A percentile compares a stretch with the other conserved stretches of the same genome.
Conservation (phyloP, 30 jellyfish, hydroid and myxozoan species). For the Catostylus mosaicus region DNA sequence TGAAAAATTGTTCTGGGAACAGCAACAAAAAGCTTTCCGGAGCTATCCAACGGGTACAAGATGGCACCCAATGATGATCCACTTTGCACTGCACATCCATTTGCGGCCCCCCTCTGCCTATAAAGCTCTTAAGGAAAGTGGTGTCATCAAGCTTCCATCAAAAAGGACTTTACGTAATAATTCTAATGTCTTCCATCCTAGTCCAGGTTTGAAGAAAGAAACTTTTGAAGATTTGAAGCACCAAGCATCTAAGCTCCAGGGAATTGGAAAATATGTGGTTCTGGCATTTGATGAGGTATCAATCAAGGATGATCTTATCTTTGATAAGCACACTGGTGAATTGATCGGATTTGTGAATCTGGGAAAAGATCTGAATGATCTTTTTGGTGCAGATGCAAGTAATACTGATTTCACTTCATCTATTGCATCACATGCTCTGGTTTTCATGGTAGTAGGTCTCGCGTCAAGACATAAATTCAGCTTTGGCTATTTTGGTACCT, state of each 20-base stretch:
- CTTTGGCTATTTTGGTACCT: constrained; percentile 65
- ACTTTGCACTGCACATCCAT: constrained; percentile 61
- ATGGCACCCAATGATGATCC: constrained; percentile 68
- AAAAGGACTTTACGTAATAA: constrained; percentile 47
- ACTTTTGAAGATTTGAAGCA: constrained; percentile 39
- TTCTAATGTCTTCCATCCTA: constrained; percentile 45
- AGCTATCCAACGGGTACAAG: constrained; percentile 52
- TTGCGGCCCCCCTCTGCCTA: constrained; percentile 63
- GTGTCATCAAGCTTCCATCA: constrained; percentile 54
- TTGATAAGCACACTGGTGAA: constrained; percentile 11
- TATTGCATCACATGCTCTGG: constrained; percentile 59
- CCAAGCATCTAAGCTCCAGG: constrained; percentile 15
- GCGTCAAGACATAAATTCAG: constrained; percentile 44
- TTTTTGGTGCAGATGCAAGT: constrained; percentile 13
- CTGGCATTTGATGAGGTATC: constrained; percentile 19
- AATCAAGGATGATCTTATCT: constrained; percentile 13
- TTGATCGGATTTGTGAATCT: constrained; percentile 23
- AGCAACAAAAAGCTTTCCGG: constrained; percentile 62
- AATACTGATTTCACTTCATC: constrained; percentile 28
- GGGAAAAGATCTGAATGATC: constrained; percentile 19
- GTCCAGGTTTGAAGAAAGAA: constrained; percentile 53
- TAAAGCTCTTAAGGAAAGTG: constrained; percentile 52
- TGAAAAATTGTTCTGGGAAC: constrained; percentile 51
- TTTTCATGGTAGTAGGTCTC: constrained; percentile 50
- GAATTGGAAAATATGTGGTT: not conserved